These are phyloP conservation scores for Dione juno DNA, from an alignment of 2,888 invertebrate species.

Conservation along the genomic window DNA sequence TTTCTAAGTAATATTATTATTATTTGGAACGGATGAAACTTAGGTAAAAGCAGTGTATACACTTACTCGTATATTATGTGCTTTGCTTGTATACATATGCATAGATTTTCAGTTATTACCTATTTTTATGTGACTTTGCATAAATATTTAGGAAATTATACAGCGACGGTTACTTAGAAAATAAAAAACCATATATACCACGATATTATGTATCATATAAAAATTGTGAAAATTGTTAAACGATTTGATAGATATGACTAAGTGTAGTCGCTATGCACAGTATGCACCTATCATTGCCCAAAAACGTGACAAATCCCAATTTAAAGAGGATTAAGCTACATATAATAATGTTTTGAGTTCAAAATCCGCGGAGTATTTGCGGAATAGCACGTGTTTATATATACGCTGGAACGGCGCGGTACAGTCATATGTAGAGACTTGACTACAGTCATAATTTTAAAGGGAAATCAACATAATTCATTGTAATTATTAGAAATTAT, in stretches of 20 bases:
- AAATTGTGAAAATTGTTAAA: background rate
- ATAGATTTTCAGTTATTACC: background rate
- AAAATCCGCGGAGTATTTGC: constrained; percentile 64
- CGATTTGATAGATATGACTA: no score
- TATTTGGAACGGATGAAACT: constrained; percentile 31
- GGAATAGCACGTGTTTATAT: constrained; percentile 74
- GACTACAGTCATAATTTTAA: no score
- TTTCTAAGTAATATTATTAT: constrained; percentile 39
- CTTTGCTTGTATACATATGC: background rate
- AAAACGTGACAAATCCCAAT: constrained; percentile 31
- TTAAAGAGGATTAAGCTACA: constrained; percentile 36
- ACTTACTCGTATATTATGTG: background rate
- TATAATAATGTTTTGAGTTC: constrained; percentile 54
- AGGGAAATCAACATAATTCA: constrained; percentile 55
- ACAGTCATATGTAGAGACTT: constrained; percentile 46
- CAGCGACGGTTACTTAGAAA: background rate
- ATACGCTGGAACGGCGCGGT: constrained; percentile 52
- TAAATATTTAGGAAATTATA: background rate
- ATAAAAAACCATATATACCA: background rate
- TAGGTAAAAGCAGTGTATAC: background rate
- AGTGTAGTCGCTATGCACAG: no score
- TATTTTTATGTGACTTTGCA: background rate
- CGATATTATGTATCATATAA: background rate
- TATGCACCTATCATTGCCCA: no score
- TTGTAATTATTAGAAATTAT: no score